Evolutionary conservation across 2,888 invertebrate genomes (phyloP).

Genomic region (Eulithis prunata): DNA sequence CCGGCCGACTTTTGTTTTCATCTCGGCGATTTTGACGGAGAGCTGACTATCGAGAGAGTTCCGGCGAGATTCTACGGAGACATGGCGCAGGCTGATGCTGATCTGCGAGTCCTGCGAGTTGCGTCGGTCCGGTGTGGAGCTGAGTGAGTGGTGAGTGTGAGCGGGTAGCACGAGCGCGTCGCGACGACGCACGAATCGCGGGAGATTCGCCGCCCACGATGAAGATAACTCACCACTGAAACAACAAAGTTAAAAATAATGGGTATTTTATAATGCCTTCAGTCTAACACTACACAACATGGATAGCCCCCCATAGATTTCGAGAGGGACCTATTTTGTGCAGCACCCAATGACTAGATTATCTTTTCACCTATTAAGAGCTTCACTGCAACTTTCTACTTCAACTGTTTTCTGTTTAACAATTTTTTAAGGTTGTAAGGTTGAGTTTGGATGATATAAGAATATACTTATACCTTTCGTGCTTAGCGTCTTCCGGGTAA

Average conservation of each 20-base stretch:
- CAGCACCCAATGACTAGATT: background rate
- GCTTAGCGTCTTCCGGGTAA: constrained; percentile 72
- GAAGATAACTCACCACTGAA: constrained; percentile 93
- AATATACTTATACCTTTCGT: constrained; percentile 64
- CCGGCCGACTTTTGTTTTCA: constrained; percentile 89
- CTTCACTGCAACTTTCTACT: too few relatives aligned
- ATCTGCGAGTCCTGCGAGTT: constrained; percentile 88
- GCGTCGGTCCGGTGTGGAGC: constrained; percentile 84
- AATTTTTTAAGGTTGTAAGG: too few relatives aligned
- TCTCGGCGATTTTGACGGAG: constrained; percentile 92
- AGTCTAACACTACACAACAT: too few relatives aligned
- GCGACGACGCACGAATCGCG: constrained; percentile 92
- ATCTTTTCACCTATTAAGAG: too few relatives aligned
- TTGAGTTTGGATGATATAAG: too few relatives aligned
- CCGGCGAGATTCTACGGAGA: constrained; percentile 93
- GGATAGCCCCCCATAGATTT: too few relatives aligned
- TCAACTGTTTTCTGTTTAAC: too few relatives aligned
- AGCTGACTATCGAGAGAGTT: constrained; percentile 95
- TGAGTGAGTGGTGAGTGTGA: constrained; percentile 78
- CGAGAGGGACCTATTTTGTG: too few relatives aligned
- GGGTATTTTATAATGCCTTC: too few relatives aligned
- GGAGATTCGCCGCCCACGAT: constrained; percentile 96
- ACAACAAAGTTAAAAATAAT: background rate
- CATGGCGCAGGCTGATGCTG: constrained; percentile 91
- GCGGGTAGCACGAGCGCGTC: constrained; percentile 89